phyloP scores from a whole-genome alignment of 1,140 invertebrate species.

The Bradynema listronoti region DNA sequence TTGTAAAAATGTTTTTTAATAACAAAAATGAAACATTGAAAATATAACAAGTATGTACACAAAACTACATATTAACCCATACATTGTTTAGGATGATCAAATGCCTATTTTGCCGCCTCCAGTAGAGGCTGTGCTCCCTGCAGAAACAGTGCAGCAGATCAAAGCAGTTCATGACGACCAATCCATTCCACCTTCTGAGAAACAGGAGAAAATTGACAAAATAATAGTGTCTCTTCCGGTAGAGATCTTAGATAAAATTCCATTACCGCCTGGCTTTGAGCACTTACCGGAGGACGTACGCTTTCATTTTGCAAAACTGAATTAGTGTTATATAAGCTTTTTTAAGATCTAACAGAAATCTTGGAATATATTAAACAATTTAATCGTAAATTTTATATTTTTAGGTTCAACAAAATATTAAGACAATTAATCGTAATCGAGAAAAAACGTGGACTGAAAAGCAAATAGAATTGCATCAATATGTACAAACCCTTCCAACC shows the following conservation, averaged over 20 bases:
- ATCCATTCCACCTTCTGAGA: conserved; percentile 32
- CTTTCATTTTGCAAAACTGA: neutral
- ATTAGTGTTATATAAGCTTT: neutral
- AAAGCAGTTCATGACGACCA: conserved; percentile 38
- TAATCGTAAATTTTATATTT: neutral
- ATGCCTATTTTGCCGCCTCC: conserved; percentile 41
- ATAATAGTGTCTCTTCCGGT: conserved; percentile 37
- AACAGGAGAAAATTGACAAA: conserved; percentile 46
- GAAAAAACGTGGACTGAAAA: conserved; percentile 43
- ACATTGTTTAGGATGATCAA: no score
- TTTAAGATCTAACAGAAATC: neutral
- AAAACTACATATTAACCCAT: no score
- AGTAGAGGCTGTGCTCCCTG: conserved; percentile 36
- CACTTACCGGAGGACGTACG: conserved; percentile 33
- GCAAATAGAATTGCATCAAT: conserved; percentile 34
- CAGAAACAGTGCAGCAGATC: conserved; percentile 39
- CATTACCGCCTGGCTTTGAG: conserved; percentile 43
- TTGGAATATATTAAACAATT: neutral
- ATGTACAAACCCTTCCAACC: conserved; percentile 25
- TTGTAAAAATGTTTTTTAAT: no score
- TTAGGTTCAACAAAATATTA: conserved; percentile 29
- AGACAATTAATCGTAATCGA: conserved; percentile 36
- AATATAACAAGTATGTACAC: no score
- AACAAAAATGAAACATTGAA: no score
- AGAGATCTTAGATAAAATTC: conserved; percentile 47